Conservation (phyloP, 92 coral and sea anemone genomes). For the Ricordea florida region DNA sequence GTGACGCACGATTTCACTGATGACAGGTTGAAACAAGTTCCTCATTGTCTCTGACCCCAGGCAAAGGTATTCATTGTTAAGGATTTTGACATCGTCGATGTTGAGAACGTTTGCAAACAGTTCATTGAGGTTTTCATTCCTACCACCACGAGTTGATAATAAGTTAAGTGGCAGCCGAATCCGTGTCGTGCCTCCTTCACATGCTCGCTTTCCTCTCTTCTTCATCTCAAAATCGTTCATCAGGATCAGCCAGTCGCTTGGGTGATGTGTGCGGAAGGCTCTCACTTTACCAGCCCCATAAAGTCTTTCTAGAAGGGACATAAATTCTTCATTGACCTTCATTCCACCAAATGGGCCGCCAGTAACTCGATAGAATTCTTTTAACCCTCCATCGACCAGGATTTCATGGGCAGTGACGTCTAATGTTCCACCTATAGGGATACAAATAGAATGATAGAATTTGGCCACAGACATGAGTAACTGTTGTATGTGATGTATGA, state of each 20-base stretch:
- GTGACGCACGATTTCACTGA: slow-evolving; percentile 50
- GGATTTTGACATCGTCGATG: slow-evolving; percentile 22
- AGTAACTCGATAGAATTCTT: slow-evolving; percentile 56
- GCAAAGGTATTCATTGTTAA: slow-evolving; percentile 60
- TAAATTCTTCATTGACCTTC: slow-evolving; percentile 58
- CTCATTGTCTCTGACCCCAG: slow-evolving; percentile 41
- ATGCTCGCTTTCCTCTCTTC: slow-evolving; percentile 55
- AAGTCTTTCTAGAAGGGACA: slow-evolving; percentile 32
- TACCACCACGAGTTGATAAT: neutral
- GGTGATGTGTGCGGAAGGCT: slow-evolving; percentile 24
- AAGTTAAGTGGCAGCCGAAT: slow-evolving; percentile 52
- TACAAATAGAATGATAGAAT: neutral
- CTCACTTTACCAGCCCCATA: slow-evolving; percentile 50
- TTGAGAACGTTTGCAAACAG: neutral
- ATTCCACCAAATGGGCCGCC: slow-evolving; percentile 66
- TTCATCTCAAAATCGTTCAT: slow-evolving; percentile 73
- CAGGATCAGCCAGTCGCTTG: slow-evolving; percentile 60
- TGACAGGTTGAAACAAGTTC: slow-evolving; percentile 59
- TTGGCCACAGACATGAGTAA: neutral
- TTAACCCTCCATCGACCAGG: slow-evolving; percentile 40
- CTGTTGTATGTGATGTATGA: too few relatives aligned
- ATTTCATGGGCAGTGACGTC: slow-evolving; percentile 69
- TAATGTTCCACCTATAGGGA: slow-evolving; percentile 45
- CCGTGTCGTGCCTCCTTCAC: slow-evolving; percentile 48
- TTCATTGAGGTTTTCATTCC: neutral